phyloP scores from a whole-genome alignment of 2,797 vertebrate species.

The Tolypeutes matacus region DNA sequence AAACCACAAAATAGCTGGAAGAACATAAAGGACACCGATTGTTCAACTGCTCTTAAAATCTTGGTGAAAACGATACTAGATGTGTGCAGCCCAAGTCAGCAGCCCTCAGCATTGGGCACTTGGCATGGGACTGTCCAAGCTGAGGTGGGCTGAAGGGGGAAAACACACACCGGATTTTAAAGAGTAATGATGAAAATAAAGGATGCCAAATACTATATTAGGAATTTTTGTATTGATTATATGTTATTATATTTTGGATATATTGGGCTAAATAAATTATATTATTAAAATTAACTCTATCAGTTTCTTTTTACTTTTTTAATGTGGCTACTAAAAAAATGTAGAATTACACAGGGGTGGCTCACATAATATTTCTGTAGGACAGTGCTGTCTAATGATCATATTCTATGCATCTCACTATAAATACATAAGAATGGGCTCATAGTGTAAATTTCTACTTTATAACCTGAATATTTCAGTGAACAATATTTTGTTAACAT shows the following conservation, averaged over 20 bases:
- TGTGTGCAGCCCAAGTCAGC: neutral
- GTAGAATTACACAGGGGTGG: neutral
- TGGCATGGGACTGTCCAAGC: neutral
- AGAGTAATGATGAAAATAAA: neutral
- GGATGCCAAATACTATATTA: too few relatives aligned
- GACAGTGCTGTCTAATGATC: neutral
- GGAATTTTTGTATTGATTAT: neutral
- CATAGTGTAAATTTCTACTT: neutral
- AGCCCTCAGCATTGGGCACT: neutral
- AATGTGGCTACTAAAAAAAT: too few relatives aligned
- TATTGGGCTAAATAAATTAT: too few relatives aligned
- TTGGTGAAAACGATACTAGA: neutral
- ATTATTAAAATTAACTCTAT: too few relatives aligned
- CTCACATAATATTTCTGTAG: neutral
- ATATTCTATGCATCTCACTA: neutral
- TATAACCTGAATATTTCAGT: neutral
- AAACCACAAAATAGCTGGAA: conserved; percentile 29
- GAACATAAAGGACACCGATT: neutral
- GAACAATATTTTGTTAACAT: too few relatives aligned
- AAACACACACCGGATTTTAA: neutral
- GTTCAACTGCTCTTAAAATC: neutral
- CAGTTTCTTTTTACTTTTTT: neutral
- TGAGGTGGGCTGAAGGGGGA: neutral
- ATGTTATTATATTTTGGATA: too few relatives aligned
- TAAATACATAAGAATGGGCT: neutral